Evolutionary conservation across 1,140 invertebrate genomes (phyloP).

Genomic region (Heliconius himera): DNA sequence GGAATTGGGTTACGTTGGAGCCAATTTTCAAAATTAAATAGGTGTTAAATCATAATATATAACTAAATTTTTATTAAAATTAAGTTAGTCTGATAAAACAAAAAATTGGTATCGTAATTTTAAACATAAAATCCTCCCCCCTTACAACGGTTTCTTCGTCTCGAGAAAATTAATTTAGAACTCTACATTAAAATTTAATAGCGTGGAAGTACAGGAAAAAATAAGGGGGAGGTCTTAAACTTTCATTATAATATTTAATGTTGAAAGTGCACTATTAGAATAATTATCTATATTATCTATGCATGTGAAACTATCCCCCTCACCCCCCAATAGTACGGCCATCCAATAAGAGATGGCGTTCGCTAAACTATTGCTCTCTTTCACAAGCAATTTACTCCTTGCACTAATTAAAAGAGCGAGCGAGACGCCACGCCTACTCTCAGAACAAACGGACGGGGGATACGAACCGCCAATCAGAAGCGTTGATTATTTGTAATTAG

Average conservation of each 20-base stretch:
- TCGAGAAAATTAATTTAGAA: not conserved
- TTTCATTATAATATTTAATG: conserved; percentile 6
- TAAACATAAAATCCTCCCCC: not conserved
- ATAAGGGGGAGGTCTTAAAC: conserved; percentile 49
- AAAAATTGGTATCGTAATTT: not conserved
- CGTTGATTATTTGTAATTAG: conserved; percentile 81
- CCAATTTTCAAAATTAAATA: no score
- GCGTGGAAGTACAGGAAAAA: conserved; percentile 77
- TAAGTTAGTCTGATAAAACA: not conserved
- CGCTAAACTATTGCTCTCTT: conserved; percentile 74
- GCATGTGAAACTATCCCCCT: conserved; percentile 58
- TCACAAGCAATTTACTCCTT: conserved; percentile 81
- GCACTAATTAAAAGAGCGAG: conserved; percentile 81
- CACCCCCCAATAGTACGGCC: conserved; percentile 61
- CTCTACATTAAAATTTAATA: conserved; percentile 80
- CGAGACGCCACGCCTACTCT: conserved; percentile 73
- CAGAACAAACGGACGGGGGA: conserved; percentile 79
- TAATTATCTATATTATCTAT: not conserved
- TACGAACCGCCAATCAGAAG: conserved; percentile 62
- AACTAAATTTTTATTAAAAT: not conserved
- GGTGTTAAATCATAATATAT: no score
- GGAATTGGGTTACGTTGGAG: no score
- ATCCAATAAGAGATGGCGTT: conserved; percentile 79
- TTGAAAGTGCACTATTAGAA: not conserved
- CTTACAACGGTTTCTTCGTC: not conserved